Base-by-base conservation (phyloP, 2,113 vertebrate genomes). In the Fregata magnificens region DNA sequence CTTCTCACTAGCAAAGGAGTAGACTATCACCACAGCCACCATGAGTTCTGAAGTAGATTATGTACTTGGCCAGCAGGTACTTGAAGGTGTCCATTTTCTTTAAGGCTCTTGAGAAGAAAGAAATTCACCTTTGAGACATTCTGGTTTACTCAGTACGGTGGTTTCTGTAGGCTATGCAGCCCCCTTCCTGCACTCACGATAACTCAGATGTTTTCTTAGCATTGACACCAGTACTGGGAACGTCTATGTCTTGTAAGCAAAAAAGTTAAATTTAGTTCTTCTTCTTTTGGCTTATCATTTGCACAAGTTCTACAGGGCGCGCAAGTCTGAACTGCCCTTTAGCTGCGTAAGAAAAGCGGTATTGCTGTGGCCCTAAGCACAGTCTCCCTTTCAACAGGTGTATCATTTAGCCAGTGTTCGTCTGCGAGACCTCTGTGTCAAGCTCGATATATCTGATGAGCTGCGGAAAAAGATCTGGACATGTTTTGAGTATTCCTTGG, bases 391-490 rank as follows among this genome's bases (percentile, higher is more conserved):
- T 32, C 49, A 38, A 44, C 82, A 99, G 98, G 98, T 99, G 15
- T 99, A 99, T 91, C 98, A 98, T 25, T 95, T 99, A 86, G 98
- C 98, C 38, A 99, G 98, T 1, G 97, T 99, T 59, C 98, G 98
- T 2, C 97, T 99, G 79, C 96, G 98, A 62, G 98, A 99, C 56
- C 98, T 99, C 66, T 99, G 98, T 44, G 80, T 96, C 74, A 99
- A 98, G 70, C 96, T 99, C 2, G 98, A 99, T 31, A 97, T 99
- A 81, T 90, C 97, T 2, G 98, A 98, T 62, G 98, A 98, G 58
- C 97, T 99, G 53, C 97, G 98, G 82, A 98, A 97, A 62, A 99
- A 99, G 94, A 98, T 99, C 91, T 99, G 98, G 98, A 99, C 98
- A 0, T 99, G 98, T 78, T 99, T 99, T 92, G 98, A 99, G 82